Base-by-base conservation (phyloP, 2,888 invertebrate species). In the Xanthia icteritia region DNA sequence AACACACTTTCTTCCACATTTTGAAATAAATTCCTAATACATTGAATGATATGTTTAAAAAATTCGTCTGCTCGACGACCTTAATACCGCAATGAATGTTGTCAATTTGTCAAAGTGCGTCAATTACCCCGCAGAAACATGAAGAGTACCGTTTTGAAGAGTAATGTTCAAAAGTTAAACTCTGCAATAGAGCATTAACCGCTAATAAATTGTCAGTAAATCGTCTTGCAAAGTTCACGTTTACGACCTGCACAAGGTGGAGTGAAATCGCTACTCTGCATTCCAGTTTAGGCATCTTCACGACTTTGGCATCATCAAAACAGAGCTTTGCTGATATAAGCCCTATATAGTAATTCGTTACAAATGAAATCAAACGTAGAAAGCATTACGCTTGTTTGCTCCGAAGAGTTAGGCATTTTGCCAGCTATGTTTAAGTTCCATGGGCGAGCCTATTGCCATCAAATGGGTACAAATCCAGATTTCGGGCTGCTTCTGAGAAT, bases 181-280 rank as follows among this genome's bases (percentile, higher is more conserved):
- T 8, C 15, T 54, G 23, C 48, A 79, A 31, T 39, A 31, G 23
- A 61, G 31, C 20, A 51, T 58, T 75, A 70, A 74, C 23, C 9
- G 56, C 61, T 51, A 51, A 61, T 36, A 67, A 42, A 70, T 54
- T 48, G 58, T 39, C 13, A 60, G 70, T 58, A 51, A 70, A 80
- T 69, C 15, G 66, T 70, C 39, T 74, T 65, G 23, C 20, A 61
- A 74, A 81, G 42, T 80, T 74, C n/a, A 74, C 36, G 36, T 74
- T 81, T 75, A 81, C 42, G 61, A 63, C 61, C 48, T 31, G 42
- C 31, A 20, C 15, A 61, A 81, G 66, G 61, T 58, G 60, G 42
- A 61, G 20, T 60, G 45, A 54, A 68, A 82, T 75, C 68, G 76
- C 72, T 82, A 76, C 58, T 56, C 68, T 75, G 58, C 58, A 76